Evolutionary conservation across 2,113 vertebrate species (phyloP).

Genomic region (Lipophrys pholis): DNA sequence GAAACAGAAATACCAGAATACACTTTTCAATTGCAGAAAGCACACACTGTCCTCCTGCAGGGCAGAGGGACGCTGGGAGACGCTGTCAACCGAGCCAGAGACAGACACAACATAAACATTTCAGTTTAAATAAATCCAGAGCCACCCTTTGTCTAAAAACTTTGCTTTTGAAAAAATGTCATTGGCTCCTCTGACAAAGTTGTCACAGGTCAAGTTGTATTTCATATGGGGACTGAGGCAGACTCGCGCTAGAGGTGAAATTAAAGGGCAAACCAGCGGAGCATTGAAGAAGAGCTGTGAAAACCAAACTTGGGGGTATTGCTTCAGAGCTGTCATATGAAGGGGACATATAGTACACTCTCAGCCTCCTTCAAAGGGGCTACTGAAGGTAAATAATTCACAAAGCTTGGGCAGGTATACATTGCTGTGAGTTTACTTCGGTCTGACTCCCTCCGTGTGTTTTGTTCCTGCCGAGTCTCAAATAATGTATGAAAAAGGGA

Average conservation of each 20-base stretch:
- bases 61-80: constrained; percentile 9
- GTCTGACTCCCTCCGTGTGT: constrained; percentile 44
- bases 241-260: constrained; percentile 68
- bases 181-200: constrained; percentile 53
- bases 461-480: constrained; percentile 65
- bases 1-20: neutral
- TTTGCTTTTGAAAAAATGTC: constrained; percentile 60
- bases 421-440: constrained; percentile 61
- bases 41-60: neutral
- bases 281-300: constrained; percentile 65
- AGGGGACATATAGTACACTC: constrained; percentile 63
- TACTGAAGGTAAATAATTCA: constrained; percentile 77
- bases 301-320: constrained; percentile 67
- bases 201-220: constrained; percentile 69
- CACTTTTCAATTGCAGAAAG: neutral
- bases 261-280: constrained; percentile 73
- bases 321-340: constrained; percentile 67
- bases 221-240: constrained; percentile 61
- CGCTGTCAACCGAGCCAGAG: constrained; percentile 3
- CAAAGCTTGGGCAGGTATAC: constrained; percentile 55
- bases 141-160: constrained; percentile 41
- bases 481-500: constrained; percentile 69
- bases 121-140: constrained; percentile 47
- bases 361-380: constrained; percentile 55
- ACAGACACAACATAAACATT: constrained; percentile 47